Evolutionary conservation across 1,140 invertebrate genomes (phyloP), one percentile per base, ranked within the genome.

Genomic region (Sycophila sp.): DNA sequence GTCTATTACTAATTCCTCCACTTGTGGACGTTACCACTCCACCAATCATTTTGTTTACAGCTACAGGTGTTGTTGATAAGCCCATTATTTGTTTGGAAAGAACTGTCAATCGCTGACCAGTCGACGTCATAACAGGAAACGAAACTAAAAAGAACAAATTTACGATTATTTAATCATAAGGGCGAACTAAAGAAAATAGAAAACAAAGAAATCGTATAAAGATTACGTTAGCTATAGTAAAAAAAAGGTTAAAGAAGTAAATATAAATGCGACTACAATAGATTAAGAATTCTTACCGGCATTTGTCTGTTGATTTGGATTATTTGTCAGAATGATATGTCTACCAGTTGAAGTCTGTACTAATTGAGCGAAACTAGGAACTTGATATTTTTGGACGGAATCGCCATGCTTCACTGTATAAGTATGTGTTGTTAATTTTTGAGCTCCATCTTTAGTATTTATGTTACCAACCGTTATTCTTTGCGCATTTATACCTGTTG

Each of bases 261-360:
- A 42, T 40, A 22, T 42, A 8, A 42, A 6, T 15, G 17, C 28
- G 22, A 28, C 4, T 55, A 11, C 7, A 55, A 55, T 4, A 3
- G 2, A 40, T 8, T n/a, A 47, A 62, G 32, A 40, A 38, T 73
- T 10, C 76, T 78, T 71, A 85, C 83, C 80, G 69, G 85, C 78
- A 60, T 85, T 85, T 53, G 87, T 82, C 47, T 81, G 87, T 77
- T 83, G 81, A 66, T 83, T 81, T 77, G 77, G 83, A 5, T 81
- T 83, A 56, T 71, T 71, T 5, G 90, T 90, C 7, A 92, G 80
- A 32, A 93, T 86, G 51, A 92, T 86, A 81, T 90, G 89, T 78
- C 91, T 90, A 32, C 92, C 92, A 19, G 89, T 88, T 34, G 91
- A 88, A 8, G 91, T 92, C 79, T 93, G 91, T 17, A 93, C 90